Conservation (phyloP, 1,140 invertebrate genomes). For the Lepeophtheirus salmonis region DNA sequence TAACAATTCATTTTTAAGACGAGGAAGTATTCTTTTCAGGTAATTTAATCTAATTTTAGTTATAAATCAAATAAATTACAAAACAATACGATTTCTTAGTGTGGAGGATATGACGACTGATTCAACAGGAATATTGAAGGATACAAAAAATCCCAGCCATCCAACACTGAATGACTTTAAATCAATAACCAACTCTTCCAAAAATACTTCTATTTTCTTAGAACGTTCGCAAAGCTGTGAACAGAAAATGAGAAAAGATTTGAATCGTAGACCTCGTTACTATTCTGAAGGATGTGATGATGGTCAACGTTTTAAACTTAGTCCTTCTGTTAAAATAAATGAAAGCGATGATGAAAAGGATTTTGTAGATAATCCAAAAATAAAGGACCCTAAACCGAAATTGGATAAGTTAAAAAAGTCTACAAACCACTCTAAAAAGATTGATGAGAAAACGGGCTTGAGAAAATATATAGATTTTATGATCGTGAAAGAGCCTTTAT, state of each 20-base stretch:
- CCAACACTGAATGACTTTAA: neutral
- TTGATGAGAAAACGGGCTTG: neutral
- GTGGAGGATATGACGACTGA: conserved; percentile 50
- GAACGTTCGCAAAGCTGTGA: neutral
- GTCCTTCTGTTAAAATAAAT: neutral
- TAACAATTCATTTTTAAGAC: neutral
- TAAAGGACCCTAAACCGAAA: neutral
- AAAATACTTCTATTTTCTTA: neutral
- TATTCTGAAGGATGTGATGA: conserved; percentile 21
- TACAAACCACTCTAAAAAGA: too few species aligned
- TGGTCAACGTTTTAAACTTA: too few species aligned
- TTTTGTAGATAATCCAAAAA: neutral
- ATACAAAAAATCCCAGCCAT: conserved; percentile 26
- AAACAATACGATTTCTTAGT: too few species aligned
- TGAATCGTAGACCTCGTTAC: neutral
- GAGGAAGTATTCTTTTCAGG: neutral
- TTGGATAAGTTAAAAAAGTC: too few species aligned
- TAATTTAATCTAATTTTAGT: neutral
- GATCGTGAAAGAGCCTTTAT: conserved; percentile 35
- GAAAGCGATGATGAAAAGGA: conserved; percentile 20
- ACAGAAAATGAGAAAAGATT: neutral
- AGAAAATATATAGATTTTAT: conserved; percentile 40
- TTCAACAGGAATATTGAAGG: conserved; percentile 50
- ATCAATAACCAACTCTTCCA: neutral
- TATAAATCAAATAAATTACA: too few species aligned